Percentiles rank a stretch among this genome's conserved stretches.
phyloP scores from a whole-genome alignment of 2,113 vertebrate genomes.

The Pipra filicauda region DNA sequence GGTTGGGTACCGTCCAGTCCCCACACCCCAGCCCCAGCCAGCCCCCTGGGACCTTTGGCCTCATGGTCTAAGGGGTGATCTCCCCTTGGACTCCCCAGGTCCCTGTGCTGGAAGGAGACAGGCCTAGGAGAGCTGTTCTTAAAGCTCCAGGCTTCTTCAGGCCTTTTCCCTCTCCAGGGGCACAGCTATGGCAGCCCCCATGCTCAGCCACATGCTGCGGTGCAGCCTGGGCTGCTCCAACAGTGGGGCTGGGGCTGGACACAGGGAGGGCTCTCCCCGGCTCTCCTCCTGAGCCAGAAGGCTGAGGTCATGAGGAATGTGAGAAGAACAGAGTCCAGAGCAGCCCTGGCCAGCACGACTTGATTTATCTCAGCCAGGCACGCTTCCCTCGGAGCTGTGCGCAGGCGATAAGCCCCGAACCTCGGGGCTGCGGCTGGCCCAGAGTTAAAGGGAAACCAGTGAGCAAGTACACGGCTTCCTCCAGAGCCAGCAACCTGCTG shows the following conservation, averaged over 20 bases:
- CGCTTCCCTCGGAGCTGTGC: slow-evolving; percentile 25
- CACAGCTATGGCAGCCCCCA: background rate
- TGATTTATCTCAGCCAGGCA: slow-evolving; percentile 60
- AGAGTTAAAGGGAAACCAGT: slow-evolving; percentile 48
- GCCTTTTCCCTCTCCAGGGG: background rate
- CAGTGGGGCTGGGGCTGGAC: rapidly evolving
- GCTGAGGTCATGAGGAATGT: slow-evolving; percentile 56
- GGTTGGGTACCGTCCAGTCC: background rate
- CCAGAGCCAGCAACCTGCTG: background rate
- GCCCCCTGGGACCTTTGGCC: background rate
- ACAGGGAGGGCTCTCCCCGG: background rate
- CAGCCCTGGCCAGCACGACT: background rate
- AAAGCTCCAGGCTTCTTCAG: background rate
- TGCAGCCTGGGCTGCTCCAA: background rate
- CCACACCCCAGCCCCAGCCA: background rate
- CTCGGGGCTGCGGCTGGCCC: background rate
- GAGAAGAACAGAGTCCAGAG: slow-evolving; percentile 57
- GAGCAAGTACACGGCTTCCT: background rate
- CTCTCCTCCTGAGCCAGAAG: slow-evolving; percentile 1
- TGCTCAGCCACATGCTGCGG: rapidly evolving
- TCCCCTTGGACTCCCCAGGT: background rate
- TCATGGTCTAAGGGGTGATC: rapidly evolving
- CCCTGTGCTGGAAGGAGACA: background rate
- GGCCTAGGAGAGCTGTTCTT: background rate
- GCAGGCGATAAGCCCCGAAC: slow-evolving; percentile 16